Percentiles rank a stretch among this genome's conserved stretches.
Conservation (phyloP, 2,888 invertebrate species). For the Tholera decimalis region DNA sequence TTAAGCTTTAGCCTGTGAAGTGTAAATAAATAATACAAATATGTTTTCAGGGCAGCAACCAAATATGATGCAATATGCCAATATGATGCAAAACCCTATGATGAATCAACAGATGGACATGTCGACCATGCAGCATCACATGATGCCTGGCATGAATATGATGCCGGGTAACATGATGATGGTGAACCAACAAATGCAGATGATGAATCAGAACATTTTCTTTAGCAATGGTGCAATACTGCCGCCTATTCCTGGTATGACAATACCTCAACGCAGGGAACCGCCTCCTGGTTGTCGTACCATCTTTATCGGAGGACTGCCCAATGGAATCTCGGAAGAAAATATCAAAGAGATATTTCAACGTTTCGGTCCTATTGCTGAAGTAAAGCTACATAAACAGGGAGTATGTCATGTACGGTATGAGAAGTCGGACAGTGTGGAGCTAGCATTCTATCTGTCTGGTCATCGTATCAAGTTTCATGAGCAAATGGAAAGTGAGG, state of each 20-base stretch:
- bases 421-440: constrained; percentile 95
- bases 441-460: constrained; percentile 96
- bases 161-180: constrained; percentile 88
- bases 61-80: constrained; percentile 70
- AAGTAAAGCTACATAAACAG: constrained; percentile 95
- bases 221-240: constrained; percentile 95
- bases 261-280: constrained; percentile 95
- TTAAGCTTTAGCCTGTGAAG: neutral
- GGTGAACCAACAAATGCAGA: constrained; percentile 74
- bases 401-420: constrained; percentile 98
- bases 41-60: constrained; percentile 62
- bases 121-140: constrained; percentile 62
- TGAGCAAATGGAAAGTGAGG: constrained; percentile 93
- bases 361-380: constrained; percentile 89
- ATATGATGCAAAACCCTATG: constrained; percentile 66
- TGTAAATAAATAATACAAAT: constrained; percentile 6
- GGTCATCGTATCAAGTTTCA: constrained; percentile 94
- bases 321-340: constrained; percentile 95
- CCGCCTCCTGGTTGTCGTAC: constrained; percentile 97
- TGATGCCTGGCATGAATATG: constrained; percentile 64
- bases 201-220: constrained; percentile 74
- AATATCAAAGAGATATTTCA: constrained; percentile 96
- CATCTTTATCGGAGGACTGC: constrained; percentile 98
- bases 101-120: constrained; percentile 71
- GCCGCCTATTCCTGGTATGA: constrained; percentile 96